Evolutionary conservation across 2,888 invertebrate genomes (phyloP), one percentile per base, ranked within the genome.

Genomic region (Peribatodes rhomboidaria): DNA sequence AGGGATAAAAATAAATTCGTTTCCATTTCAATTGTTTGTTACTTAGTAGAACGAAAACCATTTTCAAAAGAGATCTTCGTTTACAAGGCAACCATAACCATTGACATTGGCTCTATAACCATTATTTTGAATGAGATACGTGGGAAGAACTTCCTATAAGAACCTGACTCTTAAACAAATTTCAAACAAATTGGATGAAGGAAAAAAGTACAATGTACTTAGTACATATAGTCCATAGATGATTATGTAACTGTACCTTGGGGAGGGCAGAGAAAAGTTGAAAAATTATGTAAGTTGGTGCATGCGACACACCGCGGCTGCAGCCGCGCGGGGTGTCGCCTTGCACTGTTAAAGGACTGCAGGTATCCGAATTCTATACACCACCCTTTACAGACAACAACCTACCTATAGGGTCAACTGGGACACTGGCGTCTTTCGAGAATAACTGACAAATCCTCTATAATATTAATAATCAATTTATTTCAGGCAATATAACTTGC

Each of bases 281-380:
- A 57, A 39, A 56, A 49, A 56, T 61, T 55, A 61, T 50, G 42
- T 61, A 61, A 61, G 18, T 4, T 61, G 50, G 49, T 50, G 61
- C 61, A 61, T 56, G 61, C 61, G 55, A 55, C 54, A 53, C 9
- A n/a, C 10, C 44, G 27, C 35, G 16, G 20, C 61, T 46, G 61
- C 54, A 61, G 44, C 18, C 13, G 9, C 7, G 4, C 6, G 16
- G 44, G 49, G 27, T 39, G 20, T 49, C 50, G n/a, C 33, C 41
- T 58, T 50, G 50, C 50, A 42, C 39, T 18, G 18, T 39, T 50
- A 42, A 50, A 13, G 35, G 20, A 56, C 46, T 46, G 46, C 56
- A 47, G 54, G 27, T 54, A 16, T 20, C 27, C 54, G 22, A 13
- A 37, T 18, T 18, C 2, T 3, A n/a, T 18, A 10, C 27, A n/a